Evolutionary conservation across 2,113 vertebrate genomes (phyloP), one percentile per base, ranked within the genome.

Genomic region (Falco punctatus): DNA sequence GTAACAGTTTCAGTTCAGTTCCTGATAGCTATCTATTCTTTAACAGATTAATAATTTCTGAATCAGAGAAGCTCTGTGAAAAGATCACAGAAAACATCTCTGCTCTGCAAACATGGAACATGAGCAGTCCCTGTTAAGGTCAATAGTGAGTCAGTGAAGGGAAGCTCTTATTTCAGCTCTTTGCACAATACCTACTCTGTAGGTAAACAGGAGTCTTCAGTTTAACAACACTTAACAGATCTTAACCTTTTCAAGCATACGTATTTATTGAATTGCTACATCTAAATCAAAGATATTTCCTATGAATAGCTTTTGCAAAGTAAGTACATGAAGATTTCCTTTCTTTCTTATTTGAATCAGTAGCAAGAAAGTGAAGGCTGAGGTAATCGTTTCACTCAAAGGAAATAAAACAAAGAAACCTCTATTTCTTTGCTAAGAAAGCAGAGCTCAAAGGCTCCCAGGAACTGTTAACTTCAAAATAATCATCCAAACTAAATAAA

Each of bases 171-270:
- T 96, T 97, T 91, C 96, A 96, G 77, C 21, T 21, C 72, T 79
- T 90, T 80, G 79, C 85, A 97, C 97, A 97, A 95, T 96, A 90
- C 78, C 67, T 13, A 40, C 94, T 97, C 94, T 97, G 97, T 96
- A 94, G 92, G 89, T 83, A 94, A 84, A 97, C 90, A 96, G 84
- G 84, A 90, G 59, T 65, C 77, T 88, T 92, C 86, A 90, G 83
- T 96, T 93, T 84, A 94, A 61, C 38, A 87, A 70, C 42, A n/a
- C 15, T 15, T 15, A 92, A 90, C 57, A 81, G 86, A 95, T 90
- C 92, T 86, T 58, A 92, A 90, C 84, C 95, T 96, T 95, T 92
- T 88, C 79, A 94, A 81, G 89, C 48, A 89, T 55, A 88, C 20
- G 58, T 95, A 80, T 94, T 96, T 96, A 89, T 95, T 94, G 90